These are phyloP conservation scores for Karalla daura DNA, from an alignment of 2,797 vertebrate genomes.

Conservation along the genomic window DNA sequence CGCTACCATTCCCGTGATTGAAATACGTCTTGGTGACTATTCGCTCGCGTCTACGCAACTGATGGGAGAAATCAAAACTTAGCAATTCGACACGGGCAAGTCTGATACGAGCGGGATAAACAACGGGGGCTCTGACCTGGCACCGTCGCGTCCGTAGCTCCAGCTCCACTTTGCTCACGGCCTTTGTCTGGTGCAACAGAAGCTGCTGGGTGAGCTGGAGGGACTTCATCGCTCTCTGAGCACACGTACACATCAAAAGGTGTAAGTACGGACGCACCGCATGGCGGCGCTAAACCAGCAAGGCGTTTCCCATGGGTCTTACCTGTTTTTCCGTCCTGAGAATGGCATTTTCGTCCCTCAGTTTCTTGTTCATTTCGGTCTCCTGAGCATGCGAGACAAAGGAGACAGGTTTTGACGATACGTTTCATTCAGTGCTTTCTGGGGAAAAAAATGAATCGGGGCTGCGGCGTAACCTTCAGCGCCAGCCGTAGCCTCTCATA, in stretches of 20 bases:
- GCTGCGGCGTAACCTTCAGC: no score
- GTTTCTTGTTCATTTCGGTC: slow-evolving; percentile 85
- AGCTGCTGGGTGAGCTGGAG: slow-evolving; percentile 87
- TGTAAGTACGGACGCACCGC: no score
- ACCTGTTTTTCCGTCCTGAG: slow-evolving; percentile 90
- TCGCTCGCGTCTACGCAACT: no score
- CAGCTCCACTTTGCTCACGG: slow-evolving; percentile 79
- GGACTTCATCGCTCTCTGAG: slow-evolving; percentile 87
- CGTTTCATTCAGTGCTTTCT: neutral
- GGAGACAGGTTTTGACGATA: no score
- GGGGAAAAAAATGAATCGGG: no score
- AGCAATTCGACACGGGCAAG: no score
- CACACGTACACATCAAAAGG: slow-evolving; percentile 68
- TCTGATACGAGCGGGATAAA: no score
- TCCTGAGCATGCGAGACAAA: slow-evolving; percentile 79
- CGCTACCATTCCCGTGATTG: neutral
- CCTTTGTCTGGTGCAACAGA: slow-evolving; percentile 86
- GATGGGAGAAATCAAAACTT: no score
- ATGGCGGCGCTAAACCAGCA: no score
- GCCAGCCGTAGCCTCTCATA: neutral
- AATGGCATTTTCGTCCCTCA: slow-evolving; percentile 81
- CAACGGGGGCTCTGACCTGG: slow-evolving; percentile 72
- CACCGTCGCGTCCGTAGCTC: slow-evolving; percentile 83
- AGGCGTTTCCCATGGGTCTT: slow-evolving; percentile 11
- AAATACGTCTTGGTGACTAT: neutral